Conservation (phyloP, 2,797 vertebrate genomes). For the Enteromius anoplus region DNA sequence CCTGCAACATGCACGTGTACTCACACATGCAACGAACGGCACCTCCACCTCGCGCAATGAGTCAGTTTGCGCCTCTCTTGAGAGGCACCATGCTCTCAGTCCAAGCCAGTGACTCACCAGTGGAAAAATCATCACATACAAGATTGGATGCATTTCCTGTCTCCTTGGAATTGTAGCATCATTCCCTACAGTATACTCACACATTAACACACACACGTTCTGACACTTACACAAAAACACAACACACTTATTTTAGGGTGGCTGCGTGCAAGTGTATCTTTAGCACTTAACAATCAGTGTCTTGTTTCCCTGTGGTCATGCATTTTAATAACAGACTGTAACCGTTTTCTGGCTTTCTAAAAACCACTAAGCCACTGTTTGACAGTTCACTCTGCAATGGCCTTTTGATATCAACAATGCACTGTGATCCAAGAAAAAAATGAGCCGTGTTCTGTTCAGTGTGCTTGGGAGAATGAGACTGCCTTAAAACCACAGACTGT, state of each 20-base stretch:
- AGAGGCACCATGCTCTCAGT: slow-evolving; percentile 61
- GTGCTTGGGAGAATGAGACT: slow-evolving; percentile 11
- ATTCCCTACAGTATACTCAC: slow-evolving; percentile 53
- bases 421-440: slow-evolving; percentile 5
- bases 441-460: background rate
- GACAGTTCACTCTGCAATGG: slow-evolving; percentile 33
- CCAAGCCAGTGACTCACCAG: slow-evolving; percentile 73
- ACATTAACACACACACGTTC: slow-evolving; percentile 56
- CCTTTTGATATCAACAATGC: slow-evolving; percentile 35
- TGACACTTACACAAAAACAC: slow-evolving; percentile 46
- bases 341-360: slow-evolving; percentile 44
- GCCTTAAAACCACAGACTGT: slow-evolving; percentile 20
- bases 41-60: slow-evolving; percentile 59
- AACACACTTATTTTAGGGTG: slow-evolving; percentile 42
- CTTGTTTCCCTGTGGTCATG: slow-evolving; percentile 45
- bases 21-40: slow-evolving; percentile 35
- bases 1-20: slow-evolving; percentile 44
- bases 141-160: slow-evolving; percentile 66
- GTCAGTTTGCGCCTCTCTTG: slow-evolving; percentile 52
- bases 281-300: slow-evolving; percentile 52
- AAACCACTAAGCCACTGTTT: slow-evolving; percentile 49
- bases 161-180: slow-evolving; percentile 62
- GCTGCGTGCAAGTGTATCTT: slow-evolving; percentile 52
- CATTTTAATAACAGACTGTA: slow-evolving; percentile 43
- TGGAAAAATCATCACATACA: slow-evolving; percentile 74